A percentile compares a stretch with the other conserved stretches of the same genome.
Evolutionary conservation across 1,140 invertebrate genomes (phyloP).

Genomic region (Drosophila athabasca): DNA sequence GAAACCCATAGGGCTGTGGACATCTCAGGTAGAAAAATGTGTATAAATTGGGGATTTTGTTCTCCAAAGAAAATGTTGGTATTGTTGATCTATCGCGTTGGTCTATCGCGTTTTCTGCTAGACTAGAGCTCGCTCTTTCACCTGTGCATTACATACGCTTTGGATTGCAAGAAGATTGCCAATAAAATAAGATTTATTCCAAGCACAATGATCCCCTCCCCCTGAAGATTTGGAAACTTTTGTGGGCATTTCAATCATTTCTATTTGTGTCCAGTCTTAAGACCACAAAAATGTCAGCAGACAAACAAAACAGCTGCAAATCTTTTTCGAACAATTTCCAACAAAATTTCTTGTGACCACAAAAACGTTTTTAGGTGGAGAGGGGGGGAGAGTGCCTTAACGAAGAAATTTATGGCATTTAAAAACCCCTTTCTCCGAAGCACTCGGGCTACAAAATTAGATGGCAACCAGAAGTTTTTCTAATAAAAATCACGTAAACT

Average conservation of each 20-base stretch:
- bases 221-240: too few species aligned
- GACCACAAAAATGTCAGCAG: slow-evolving; percentile 57
- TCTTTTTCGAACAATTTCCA: slow-evolving; percentile 32
- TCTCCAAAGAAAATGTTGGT: too few species aligned
- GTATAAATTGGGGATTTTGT: too few species aligned
- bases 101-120: too few species aligned
- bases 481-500: slow-evolving; percentile 78
- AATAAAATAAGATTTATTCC: too few species aligned
- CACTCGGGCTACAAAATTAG: slow-evolving; percentile 64
- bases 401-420: slow-evolving; percentile 67
- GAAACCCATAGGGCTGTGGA: too few species aligned
- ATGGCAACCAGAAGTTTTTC: slow-evolving; percentile 56
- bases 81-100: too few species aligned
- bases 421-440: slow-evolving; percentile 65
- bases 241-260: slow-evolving; percentile 34
- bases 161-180: too few species aligned
- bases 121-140: too few species aligned
- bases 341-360: slow-evolving; percentile 49
- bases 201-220: too few species aligned
- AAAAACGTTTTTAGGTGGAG: slow-evolving; percentile 43
- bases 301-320: slow-evolving; percentile 63
- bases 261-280: slow-evolving; percentile 43
- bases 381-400: slow-evolving; percentile 14
- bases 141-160: too few species aligned
- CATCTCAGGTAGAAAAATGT: too few species aligned